Conservation (phyloP, 92 coral and sea anemone genomes). For the Porites rus region DNA sequence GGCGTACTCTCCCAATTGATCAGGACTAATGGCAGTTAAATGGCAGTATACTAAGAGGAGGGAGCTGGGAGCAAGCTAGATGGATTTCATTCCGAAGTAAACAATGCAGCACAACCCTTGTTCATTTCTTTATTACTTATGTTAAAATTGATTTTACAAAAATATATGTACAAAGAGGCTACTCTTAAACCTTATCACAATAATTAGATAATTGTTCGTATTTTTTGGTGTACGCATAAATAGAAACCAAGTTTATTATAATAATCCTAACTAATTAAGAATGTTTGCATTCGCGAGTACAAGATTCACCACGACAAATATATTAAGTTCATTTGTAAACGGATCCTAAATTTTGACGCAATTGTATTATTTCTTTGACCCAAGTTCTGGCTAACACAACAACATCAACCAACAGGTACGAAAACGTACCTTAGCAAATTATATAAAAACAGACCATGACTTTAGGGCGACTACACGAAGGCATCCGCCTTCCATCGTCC, state of each 20-base stretch:
- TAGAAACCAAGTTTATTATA: constrained; percentile 6
- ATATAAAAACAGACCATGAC: too few species aligned
- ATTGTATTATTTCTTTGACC: too few species aligned
- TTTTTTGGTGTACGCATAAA: background rate
- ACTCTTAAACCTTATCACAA: background rate
- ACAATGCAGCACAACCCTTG: background rate
- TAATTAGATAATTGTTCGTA: background rate
- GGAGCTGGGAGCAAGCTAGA: too few species aligned
- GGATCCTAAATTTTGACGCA: background rate
- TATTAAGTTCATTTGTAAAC: background rate
- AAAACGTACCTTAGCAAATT: too few species aligned
- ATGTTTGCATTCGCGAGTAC: background rate
- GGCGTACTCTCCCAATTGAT: too few species aligned
- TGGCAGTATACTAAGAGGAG: too few species aligned
- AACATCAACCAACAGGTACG: background rate
- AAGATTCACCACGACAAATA: background rate
- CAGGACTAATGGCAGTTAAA: too few species aligned
- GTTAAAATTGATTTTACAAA: constrained; percentile 38
- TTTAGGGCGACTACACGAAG: background rate
- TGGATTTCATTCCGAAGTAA: background rate
- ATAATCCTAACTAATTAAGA: background rate
- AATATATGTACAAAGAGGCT: constrained; percentile 35
- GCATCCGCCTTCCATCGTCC: background rate
- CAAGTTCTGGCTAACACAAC: background rate
- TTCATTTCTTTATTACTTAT: constrained; percentile 21